Conservation (phyloP, 2,113 vertebrate species). For the Agelaius tricolor region DNA sequence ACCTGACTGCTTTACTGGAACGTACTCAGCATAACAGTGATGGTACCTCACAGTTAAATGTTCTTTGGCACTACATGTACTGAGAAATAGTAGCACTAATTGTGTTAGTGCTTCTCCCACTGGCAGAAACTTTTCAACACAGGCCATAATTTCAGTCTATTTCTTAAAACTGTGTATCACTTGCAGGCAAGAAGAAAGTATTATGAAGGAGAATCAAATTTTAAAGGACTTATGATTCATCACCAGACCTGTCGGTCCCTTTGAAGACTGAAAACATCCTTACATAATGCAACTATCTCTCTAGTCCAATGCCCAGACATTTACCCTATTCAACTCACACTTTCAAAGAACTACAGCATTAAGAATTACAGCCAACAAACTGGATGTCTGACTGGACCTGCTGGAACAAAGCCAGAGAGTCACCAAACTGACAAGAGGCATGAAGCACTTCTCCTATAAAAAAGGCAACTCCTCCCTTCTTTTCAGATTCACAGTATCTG, state of each 20-base stretch:
- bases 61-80: not conserved
- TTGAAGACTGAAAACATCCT: not conserved
- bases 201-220: not conserved
- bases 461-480: not conserved
- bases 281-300: not conserved
- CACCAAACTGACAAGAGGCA: accelerated
- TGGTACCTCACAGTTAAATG: not conserved
- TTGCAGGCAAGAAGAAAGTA: not conserved
- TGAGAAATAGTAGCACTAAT: not conserved
- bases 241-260: accelerated
- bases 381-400: not conserved
- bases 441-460: not conserved
- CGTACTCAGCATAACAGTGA: not conserved
- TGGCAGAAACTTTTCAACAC: not conserved
- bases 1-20: not conserved
- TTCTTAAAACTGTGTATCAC: not conserved
- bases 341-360: not conserved
- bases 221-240: not conserved
- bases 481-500: not conserved
- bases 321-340: not conserved
- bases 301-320: not conserved
- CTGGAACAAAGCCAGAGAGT: not conserved
- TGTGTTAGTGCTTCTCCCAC: not conserved
- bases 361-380: not conserved
- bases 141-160: not conserved